Base-by-base conservation (phyloP, 2,888 invertebrate genomes). In the Bombylius discolor region DNA sequence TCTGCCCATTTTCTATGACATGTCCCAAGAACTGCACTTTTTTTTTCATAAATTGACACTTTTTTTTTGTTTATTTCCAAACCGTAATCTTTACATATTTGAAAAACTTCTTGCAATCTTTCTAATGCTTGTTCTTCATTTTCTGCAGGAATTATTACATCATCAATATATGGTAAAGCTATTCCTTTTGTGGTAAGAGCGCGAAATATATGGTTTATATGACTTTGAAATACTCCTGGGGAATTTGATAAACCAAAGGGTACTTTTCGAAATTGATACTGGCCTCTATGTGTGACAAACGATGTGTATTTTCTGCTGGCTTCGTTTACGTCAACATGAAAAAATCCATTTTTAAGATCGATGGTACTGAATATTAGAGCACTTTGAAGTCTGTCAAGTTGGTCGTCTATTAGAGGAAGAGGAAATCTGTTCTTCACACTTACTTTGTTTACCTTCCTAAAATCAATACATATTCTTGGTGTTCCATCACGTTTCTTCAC, bases 171-270 rank as follows among this genome's bases (percentile, higher is more conserved):
- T n/a, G 62, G 52, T 23, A 23, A 4, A 64, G 59, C 53, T 13
- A 54, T 56, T 7, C 56, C 53, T 32, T 58, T 45, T 14, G 53
- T 48, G 4, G 47, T 23, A 51, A 56, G 33, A 8, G 51, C 51
- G 14, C 56, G 57, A 44, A 64, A 56, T 13, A 61, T 55, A 33
- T 59, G 55, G 51, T 61, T 60, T 13, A 65, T 52, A 44, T 53
- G 53, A 14, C 59, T 53, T 46, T 64, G 62, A 53, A 65, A 66
- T 3, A 62, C 59, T 11, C 59, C 50, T 9, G 64, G 63, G 0
- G 62, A 64, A 47, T 65, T 66, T 36, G 57, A 59, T 7, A 71
- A 52, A 5, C 71, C 72, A 63, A 73, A 74, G 0, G 71, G 70
- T 50, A 63, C 34, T 32, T 59, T 48, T 3, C 48, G 49, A 51